These are phyloP conservation scores for Coregonus sp. DNA, from an alignment of 2,797 vertebrate species.

Conservation along the genomic window DNA sequence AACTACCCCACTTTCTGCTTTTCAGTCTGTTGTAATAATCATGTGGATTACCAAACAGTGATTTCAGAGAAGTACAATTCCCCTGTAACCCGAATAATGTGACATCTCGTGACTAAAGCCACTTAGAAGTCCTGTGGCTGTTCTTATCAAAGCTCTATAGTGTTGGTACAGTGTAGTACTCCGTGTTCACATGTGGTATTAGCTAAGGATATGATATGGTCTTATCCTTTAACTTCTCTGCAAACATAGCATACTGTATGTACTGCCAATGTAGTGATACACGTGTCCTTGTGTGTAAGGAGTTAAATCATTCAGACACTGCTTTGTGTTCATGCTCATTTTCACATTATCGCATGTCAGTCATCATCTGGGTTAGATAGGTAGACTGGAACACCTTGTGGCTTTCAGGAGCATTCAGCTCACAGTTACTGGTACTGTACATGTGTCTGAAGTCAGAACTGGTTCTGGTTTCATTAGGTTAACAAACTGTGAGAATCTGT, in stretches of 20 bases:
- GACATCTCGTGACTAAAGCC: conserved; percentile 7
- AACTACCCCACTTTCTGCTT: background rate
- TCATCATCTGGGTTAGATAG: too few relatives aligned
- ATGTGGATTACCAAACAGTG: conserved; percentile 24
- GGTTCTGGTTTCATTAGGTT: too few relatives aligned
- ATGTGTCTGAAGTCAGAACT: too few relatives aligned
- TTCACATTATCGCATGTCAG: conserved; percentile 11
- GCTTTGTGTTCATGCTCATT: conserved; percentile 13
- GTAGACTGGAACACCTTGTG: too few relatives aligned
- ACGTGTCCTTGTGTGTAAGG: conserved; percentile 9
- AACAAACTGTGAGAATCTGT: too few relatives aligned
- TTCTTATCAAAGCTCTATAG: background rate
- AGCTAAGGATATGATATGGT: background rate
- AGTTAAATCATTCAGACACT: background rate
- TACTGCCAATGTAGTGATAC: background rate
- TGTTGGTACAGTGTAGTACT: background rate
- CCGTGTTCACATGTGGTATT: background rate
- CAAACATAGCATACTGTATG: conserved; percentile 1
- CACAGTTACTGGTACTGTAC: too few relatives aligned
- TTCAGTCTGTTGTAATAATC: conserved; percentile 29
- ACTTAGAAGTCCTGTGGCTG: background rate
- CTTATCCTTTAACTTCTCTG: background rate
- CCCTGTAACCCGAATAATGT: conserved; percentile 19
- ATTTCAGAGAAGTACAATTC: conserved; percentile 2
- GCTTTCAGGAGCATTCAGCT: too few relatives aligned